Percentiles rank a stretch among this genome's conserved stretches.
These are phyloP conservation scores for Carollia perspicillata DNA, from an alignment of 2,113 vertebrate genomes.

Conservation along the genomic window DNA sequence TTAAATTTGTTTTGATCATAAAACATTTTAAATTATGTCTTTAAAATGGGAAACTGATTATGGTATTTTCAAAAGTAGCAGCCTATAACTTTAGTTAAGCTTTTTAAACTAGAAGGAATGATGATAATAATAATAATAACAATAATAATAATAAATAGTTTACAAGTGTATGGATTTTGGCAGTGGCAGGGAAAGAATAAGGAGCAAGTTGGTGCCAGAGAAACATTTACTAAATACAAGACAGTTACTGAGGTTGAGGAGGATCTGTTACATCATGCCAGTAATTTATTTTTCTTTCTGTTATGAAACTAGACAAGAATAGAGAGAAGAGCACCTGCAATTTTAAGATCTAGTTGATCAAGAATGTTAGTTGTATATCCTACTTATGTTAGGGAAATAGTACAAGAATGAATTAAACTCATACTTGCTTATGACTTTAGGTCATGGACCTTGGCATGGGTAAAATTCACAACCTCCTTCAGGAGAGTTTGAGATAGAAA, in stretches of 20 bases:
- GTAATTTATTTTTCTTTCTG: background rate
- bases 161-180: background rate
- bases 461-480: background rate
- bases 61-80: background rate
- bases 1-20: background rate
- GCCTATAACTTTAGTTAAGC: background rate
- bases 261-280: background rate
- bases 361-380: background rate
- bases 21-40: background rate
- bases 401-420: background rate
- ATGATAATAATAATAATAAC: background rate
- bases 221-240: constrained; percentile 6
- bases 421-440: background rate
- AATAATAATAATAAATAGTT: background rate
- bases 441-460: background rate
- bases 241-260: background rate
- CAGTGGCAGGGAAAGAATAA: background rate
- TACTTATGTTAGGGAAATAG: background rate
- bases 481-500: background rate
- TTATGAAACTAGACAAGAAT: background rate
- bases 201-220: background rate
- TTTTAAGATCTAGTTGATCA: background rate
- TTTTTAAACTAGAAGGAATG: background rate
- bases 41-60: background rate
- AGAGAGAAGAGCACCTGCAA: background rate